Conservation (phyloP, 1,140 invertebrate species). For the Thalassaphorura encarpata region DNA sequence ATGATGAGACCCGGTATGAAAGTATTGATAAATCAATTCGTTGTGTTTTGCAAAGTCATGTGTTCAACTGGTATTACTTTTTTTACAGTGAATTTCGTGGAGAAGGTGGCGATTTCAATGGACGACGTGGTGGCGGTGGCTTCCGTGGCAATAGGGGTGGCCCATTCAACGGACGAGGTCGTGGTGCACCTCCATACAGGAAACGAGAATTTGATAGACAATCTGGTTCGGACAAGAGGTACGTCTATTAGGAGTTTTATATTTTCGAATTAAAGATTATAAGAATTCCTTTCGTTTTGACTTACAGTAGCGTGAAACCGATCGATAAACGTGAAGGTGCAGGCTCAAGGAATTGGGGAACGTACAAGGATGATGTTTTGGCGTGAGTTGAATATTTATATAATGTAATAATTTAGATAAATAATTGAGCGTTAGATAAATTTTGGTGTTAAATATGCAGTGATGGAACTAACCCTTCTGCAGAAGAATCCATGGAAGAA, state of each 20-base stretch:
- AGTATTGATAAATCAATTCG: neutral
- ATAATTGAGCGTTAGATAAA: neutral
- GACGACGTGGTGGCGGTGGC: slow-evolving; percentile 35
- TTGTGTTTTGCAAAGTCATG: neutral
- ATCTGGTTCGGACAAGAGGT: slow-evolving; percentile 89
- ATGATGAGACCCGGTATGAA: slow-evolving; percentile 44
- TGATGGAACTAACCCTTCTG: too few relatives aligned
- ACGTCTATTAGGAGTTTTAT: slow-evolving; percentile 34
- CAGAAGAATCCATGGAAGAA: slow-evolving; percentile 6
- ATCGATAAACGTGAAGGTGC: slow-evolving; percentile 87
- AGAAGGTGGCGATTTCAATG: slow-evolving; percentile 32
- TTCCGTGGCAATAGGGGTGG: slow-evolving; percentile 35
- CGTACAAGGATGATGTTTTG: slow-evolving; percentile 78
- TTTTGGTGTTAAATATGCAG: too few relatives aligned
- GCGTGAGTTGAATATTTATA: slow-evolving; percentile 46
- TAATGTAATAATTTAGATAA: neutral
- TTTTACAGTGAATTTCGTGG: slow-evolving; percentile 28
- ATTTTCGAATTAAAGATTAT: neutral
- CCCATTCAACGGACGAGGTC: slow-evolving; percentile 39
- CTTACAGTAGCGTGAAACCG: slow-evolving; percentile 75
- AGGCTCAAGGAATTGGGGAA: slow-evolving; percentile 92
- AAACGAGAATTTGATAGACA: slow-evolving; percentile 90
- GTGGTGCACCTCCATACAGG: slow-evolving; percentile 46
- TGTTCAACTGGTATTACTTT: slow-evolving; percentile 7
- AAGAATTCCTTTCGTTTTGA: slow-evolving; percentile 17